Percentiles rank a stretch among this genome's conserved stretches.
Evolutionary conservation across 1,140 invertebrate genomes (phyloP).

Genomic region (Leptinotarsa texana): DNA sequence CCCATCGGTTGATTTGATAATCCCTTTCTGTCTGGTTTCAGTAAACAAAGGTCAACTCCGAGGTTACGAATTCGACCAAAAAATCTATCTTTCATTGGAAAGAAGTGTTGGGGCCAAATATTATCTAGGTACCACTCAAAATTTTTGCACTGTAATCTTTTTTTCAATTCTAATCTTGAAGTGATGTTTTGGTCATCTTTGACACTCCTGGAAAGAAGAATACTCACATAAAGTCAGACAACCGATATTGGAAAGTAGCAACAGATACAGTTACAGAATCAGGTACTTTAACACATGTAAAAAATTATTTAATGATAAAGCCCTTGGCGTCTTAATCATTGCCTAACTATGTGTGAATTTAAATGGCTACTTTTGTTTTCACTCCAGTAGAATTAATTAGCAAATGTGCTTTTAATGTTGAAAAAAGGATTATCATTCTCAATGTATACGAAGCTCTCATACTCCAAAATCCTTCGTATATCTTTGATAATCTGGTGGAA

Average conservation of each 20-base stretch:
- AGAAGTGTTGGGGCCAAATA: conserved; percentile 89
- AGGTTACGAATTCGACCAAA: conserved; percentile 73
- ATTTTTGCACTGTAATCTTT: conserved; percentile 78
- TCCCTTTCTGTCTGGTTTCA: conserved; percentile 62
- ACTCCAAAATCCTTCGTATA: too few species aligned
- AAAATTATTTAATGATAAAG: too few species aligned
- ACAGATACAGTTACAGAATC: too few species aligned
- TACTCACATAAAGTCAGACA: background rate
- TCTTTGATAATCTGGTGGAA: too few species aligned
- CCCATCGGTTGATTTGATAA: conserved; percentile 67
- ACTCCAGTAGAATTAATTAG: too few species aligned
- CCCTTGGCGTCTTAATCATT: too few species aligned
- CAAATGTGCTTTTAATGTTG: too few species aligned
- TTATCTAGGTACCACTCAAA: conserved; percentile 97
- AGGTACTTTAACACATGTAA: too few species aligned
- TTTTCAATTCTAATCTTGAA: conserved; percentile 43
- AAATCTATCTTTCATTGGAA: conserved; percentile 80
- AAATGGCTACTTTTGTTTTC: too few species aligned
- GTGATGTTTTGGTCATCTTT: conserved; percentile 70
- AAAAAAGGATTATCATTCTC: too few species aligned
- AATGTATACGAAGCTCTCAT: too few species aligned
- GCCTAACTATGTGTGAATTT: too few species aligned
- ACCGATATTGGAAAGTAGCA: background rate
- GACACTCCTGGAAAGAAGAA: conserved; percentile 43
- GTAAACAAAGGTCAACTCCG: conserved; percentile 63